These are phyloP conservation scores for Epizoanthus rinbou DNA, from an alignment of 92 coral and sea anemone genomes.

Conservation along the genomic window DNA sequence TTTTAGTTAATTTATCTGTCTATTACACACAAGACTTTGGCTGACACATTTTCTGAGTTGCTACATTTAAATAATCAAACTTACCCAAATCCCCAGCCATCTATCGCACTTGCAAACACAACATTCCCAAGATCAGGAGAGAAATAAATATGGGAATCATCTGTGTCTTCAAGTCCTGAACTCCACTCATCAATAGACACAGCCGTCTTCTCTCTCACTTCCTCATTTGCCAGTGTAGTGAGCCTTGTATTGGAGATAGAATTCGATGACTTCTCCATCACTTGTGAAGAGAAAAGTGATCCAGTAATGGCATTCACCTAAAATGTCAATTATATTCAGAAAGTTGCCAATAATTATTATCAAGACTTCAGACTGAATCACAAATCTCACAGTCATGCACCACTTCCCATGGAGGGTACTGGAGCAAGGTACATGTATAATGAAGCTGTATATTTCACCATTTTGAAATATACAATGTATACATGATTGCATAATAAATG, in stretches of 20 bases:
- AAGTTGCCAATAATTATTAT: no score
- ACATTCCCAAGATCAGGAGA: conserved; percentile 99
- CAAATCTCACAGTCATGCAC: no score
- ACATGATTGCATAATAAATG: no score
- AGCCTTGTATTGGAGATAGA: conserved; percentile 41
- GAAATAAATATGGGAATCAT: conserved; percentile 90
- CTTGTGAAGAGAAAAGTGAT: conserved; percentile 84
- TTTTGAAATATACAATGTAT: no score
- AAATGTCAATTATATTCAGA: background rate
- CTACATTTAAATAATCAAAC: background rate
- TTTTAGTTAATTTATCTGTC: no score
- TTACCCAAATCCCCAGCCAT: conserved; percentile 99
- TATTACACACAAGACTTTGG: no score
- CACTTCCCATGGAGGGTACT: no score
- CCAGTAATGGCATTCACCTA: conserved; percentile 98
- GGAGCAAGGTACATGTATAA: no score
- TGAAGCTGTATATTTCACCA: no score
- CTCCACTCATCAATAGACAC: conserved; percentile 98
- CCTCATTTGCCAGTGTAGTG: conserved; percentile 19
- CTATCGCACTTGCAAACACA: conserved; percentile 93
- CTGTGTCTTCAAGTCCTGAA: conserved; percentile 92
- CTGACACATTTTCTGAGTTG: no score
- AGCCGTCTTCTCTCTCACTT: conserved; percentile 63
- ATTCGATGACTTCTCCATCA: conserved; percentile 80
- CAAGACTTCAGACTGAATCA: no score